These are phyloP conservation scores for Saccostrea cuccullata DNA, from an alignment of 1,140 invertebrate genomes.

Conservation along the genomic window DNA sequence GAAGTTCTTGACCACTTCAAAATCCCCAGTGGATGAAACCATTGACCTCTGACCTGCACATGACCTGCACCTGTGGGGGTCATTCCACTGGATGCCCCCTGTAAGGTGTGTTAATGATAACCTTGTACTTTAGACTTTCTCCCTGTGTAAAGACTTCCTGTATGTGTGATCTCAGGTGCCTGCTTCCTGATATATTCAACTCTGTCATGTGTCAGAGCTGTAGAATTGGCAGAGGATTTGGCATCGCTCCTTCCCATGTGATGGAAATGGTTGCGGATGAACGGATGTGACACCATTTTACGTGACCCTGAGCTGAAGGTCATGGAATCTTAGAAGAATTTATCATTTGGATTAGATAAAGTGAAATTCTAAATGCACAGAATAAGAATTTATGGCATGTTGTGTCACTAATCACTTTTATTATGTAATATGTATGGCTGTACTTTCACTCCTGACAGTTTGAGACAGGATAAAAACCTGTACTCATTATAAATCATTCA, in stretches of 20 bases:
- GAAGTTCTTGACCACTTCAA: background rate
- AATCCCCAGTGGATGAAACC: background rate
- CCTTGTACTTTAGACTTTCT: background rate
- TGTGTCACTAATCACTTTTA: constrained; percentile 27
- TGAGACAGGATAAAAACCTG: background rate
- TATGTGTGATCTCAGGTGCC: background rate
- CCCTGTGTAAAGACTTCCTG: background rate
- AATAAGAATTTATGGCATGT: constrained; percentile 34
- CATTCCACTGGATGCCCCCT: background rate
- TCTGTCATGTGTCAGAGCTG: constrained; percentile 29
- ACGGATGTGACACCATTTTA: constrained; percentile 25
- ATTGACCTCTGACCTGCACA: background rate
- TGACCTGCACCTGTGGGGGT: constrained; percentile 26
- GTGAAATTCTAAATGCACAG: constrained; percentile 24
- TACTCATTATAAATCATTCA: constrained; percentile 32
- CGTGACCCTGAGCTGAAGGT: constrained; percentile 15
- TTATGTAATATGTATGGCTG: constrained; percentile 36
- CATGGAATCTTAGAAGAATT: constrained; percentile 36
- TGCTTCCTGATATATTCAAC: constrained; percentile 6
- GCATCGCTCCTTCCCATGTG: constrained; percentile 21
- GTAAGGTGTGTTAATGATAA: constrained; percentile 23
- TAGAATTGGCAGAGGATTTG: constrained; percentile 15
- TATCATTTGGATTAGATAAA: constrained; percentile 36
- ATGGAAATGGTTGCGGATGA: constrained; percentile 32
- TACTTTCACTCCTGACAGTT: constrained; percentile 18